Percentiles rank a stretch among this genome's conserved stretches.
These are phyloP conservation scores for Leptoteleia sp. DNA, from an alignment of 1,140 invertebrate species.

Conservation along the genomic window DNA sequence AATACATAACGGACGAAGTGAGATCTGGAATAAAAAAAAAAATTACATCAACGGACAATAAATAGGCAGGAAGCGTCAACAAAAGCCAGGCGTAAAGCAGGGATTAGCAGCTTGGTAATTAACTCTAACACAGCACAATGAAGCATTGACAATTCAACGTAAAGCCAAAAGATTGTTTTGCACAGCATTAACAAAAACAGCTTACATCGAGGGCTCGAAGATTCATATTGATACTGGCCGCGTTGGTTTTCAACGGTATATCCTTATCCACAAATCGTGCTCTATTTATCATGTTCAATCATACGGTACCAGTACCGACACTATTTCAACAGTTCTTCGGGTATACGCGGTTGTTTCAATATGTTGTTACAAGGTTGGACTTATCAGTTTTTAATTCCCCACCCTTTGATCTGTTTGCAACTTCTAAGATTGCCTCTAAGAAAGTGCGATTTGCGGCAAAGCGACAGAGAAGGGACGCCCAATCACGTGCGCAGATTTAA, in stretches of 20 bases:
- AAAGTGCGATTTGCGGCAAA: constrained; percentile 76
- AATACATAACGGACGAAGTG: no score
- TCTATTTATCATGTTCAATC: neutral
- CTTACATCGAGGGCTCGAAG: constrained; percentile 55
- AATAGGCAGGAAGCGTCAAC: constrained; percentile 43
- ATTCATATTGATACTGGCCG: constrained; percentile 55
- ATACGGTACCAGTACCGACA: constrained; percentile 45
- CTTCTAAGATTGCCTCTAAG: constrained; percentile 56
- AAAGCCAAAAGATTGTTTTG: constrained; percentile 62
- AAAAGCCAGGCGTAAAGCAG: constrained; percentile 59
- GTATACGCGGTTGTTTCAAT: neutral
- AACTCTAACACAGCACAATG: constrained; percentile 45
- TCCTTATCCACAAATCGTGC: constrained; percentile 11
- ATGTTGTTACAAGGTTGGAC: neutral
- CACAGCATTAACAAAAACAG: constrained; percentile 63
- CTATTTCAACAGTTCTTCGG: constrained; percentile 25
- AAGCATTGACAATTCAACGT: constrained; percentile 32
- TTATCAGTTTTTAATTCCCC: constrained; percentile 50
- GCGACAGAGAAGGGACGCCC: constrained; percentile 81
- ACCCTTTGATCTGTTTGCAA: constrained; percentile 46
- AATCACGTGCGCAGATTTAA: no score
- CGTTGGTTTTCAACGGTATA: constrained; percentile 5
- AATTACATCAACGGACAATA: constrained; percentile 32
- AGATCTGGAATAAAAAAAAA: no score
- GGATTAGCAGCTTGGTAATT: constrained; percentile 35